Conservation (phyloP, 2,888 invertebrate species). For the Xylocampa areola region DNA sequence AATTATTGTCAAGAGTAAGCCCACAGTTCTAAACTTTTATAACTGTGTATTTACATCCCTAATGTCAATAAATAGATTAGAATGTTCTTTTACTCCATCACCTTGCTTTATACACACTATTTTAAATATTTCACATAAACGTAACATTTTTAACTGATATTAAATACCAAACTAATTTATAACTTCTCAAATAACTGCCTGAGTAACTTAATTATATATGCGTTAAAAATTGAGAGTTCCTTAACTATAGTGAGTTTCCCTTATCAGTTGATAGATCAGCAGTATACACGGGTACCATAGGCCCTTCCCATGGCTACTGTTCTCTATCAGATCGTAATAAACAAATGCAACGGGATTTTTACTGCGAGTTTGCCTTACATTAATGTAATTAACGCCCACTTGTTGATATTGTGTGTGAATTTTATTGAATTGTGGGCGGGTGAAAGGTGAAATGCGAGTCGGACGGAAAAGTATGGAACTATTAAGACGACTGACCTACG, state of each 20-base stretch:
- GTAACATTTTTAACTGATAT: slow-evolving; percentile 8
- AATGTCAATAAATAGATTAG: no score
- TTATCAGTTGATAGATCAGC: slow-evolving; percentile 61
- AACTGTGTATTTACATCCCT: no score
- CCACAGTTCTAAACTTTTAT: no score
- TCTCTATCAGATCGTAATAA: slow-evolving; percentile 69
- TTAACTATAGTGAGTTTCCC: slow-evolving; percentile 25
- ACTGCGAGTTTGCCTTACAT: slow-evolving; percentile 62
- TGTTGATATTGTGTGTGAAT: slow-evolving; percentile 43
- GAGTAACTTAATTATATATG: slow-evolving; percentile 28
- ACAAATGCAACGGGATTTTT: slow-evolving; percentile 75
- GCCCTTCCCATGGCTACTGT: slow-evolving; percentile 68
- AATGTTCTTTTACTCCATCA: neutral
- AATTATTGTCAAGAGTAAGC: no score
- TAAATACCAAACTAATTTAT: slow-evolving; percentile 19
- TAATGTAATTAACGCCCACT: slow-evolving; percentile 77
- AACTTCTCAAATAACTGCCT: slow-evolving; percentile 29
- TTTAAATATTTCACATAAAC: slow-evolving; percentile 11
- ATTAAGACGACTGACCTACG: slow-evolving; percentile 26
- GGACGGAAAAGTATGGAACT: slow-evolving; percentile 2
- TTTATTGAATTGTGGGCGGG: slow-evolving; percentile 51
- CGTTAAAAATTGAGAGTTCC: slow-evolving; percentile 52
- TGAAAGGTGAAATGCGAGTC: slow-evolving; percentile 32
- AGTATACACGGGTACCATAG: slow-evolving; percentile 48
- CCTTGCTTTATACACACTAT: neutral